phyloP scores from a whole-genome alignment of 2,113 vertebrate species.

The Coracopsis vasa region DNA sequence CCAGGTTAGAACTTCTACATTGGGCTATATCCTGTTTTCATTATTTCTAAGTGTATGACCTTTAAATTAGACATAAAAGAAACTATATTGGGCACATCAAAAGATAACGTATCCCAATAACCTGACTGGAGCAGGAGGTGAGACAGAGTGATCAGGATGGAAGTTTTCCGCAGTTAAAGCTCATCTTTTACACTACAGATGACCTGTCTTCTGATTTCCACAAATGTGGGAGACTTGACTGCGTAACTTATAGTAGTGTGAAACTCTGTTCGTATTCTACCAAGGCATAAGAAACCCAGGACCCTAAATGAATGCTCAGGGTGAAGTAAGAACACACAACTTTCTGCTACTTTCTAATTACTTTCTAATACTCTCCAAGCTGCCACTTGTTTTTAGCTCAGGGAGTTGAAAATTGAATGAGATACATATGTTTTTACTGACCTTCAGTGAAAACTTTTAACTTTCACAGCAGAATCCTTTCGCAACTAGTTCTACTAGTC shows the following conservation, averaged over 20 bases:
- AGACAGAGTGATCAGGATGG: fast-evolving
- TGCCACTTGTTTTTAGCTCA: background rate
- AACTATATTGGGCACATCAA: background rate
- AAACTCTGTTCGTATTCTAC: background rate
- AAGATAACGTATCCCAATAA: background rate
- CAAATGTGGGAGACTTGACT: background rate
- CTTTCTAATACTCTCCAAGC: background rate
- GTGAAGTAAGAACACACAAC: background rate
- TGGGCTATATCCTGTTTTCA: background rate
- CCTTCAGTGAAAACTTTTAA: background rate
- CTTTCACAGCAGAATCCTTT: background rate
- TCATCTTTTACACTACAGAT: background rate
- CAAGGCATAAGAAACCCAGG: background rate
- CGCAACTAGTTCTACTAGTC: background rate
- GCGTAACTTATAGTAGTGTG: background rate
- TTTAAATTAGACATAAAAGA: background rate
- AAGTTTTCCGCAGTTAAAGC: background rate
- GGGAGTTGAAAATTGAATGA: background rate
- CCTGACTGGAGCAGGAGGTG: background rate
- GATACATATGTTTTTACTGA: background rate
- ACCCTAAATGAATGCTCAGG: background rate
- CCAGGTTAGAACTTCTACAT: background rate
- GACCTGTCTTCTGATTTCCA: background rate
- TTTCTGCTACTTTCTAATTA: background rate
- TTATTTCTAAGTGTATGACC: background rate